A percentile compares a stretch with the other conserved stretches of the same genome.
Conservation (phyloP, 2,113 vertebrate species). For the Pipra filicauda region DNA sequence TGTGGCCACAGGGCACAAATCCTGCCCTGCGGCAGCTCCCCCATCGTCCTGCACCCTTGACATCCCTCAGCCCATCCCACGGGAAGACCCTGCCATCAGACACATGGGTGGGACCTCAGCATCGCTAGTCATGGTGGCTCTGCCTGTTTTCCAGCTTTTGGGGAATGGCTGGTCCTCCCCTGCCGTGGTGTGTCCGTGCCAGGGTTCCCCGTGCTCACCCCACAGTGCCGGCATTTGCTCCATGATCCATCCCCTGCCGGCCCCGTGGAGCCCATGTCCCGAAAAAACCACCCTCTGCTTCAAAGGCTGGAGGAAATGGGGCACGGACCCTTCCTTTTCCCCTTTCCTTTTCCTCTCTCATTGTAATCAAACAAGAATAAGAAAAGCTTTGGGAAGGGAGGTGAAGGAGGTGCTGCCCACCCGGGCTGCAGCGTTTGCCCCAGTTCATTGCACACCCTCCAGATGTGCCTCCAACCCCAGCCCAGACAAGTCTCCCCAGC, state of each 20-base stretch:
- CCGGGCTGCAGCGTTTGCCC: rapidly evolving
- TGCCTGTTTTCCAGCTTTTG: neutral
- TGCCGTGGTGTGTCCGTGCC: rapidly evolving
- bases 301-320: neutral
- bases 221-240: rapidly evolving
- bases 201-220: neutral
- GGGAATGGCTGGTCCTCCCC: neutral
- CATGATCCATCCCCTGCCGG: rapidly evolving
- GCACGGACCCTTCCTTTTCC: neutral
- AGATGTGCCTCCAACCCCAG: neutral
- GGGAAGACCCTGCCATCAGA: neutral
- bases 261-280: neutral
- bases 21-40: neutral
- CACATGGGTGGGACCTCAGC: rapidly evolving
- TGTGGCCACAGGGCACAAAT: neutral
- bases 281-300: neutral
- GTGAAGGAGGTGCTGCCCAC: neutral
- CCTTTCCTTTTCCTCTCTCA: neutral
- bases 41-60: rapidly evolving
- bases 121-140: rapidly evolving
- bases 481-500: neutral
- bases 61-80: neutral
- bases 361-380: neutral
- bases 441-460: neutral
- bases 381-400: neutral